Base-by-base conservation (phyloP, 2,888 invertebrate genomes). In the Pseudolycoriella hygida region DNA sequence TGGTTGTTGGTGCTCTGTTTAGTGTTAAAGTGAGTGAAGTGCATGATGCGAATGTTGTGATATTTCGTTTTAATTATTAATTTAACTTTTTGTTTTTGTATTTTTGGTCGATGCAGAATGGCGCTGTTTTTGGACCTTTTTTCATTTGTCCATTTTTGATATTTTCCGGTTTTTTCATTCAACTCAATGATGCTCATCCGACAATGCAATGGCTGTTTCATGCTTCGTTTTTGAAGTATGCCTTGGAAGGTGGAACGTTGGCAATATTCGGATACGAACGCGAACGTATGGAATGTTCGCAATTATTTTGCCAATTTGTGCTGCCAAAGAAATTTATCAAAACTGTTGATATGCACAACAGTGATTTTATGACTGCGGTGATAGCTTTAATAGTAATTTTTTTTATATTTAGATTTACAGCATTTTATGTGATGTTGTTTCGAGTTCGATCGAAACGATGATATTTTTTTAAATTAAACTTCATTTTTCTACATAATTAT, bases 151-250 rank as follows among this genome's bases (percentile, higher is more conserved):
- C 94, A 0, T 88, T 92, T 58, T 73, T 86, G 18, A 72, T 89
- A 53, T 93, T 94, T 67, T 88, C 89, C 46, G 94, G 94, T 5
- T 93, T 92, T 67, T 93, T 94, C 60, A 77, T 94, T 2, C 82
- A 80, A 55, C 72, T 84, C 54, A 74, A 73, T 53, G 87, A 90
- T 54, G 82, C 89, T 2, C 88, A 88, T 8, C 62, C 66, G 1
- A 76, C 76, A 55, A 67, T 89, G 51, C 76, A 76, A 40, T 93
- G 90, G 89, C 54, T 93, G 25, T 89, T 92, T 55, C 83, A 92
- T 58, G 64, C 80, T 30, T 92, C 92, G 1, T 93, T 88, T 61
- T 68, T 90, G 31, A 88, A 89, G 54, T 90, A 93, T 55, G 85
- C 86, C 1, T 75, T 92, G 44, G 88, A 89, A 52, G 90, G 88